phyloP scores from a whole-genome alignment of 2,113 vertebrate species.

The Boleophthalmus pectinirostris region DNA sequence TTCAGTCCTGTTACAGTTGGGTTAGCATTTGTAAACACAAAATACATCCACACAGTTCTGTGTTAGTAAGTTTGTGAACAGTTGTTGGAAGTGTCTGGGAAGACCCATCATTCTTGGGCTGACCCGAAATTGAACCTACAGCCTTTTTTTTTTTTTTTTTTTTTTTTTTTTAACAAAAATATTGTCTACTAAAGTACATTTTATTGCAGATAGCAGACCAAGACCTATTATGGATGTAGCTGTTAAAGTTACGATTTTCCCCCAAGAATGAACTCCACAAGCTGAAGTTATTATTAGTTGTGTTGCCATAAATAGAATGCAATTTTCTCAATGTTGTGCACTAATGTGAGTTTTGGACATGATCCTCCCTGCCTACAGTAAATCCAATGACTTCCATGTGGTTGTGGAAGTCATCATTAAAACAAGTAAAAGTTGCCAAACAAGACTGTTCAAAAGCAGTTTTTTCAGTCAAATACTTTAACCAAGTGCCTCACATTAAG shows the following conservation, averaged over 20 bases:
- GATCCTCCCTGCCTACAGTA: neutral
- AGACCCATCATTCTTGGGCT: too few species aligned
- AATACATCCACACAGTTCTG: too few species aligned
- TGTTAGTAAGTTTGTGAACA: too few species aligned
- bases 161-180: too few species aligned
- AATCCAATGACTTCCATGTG: neutral
- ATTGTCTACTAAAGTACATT: too few species aligned
- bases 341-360: constrained; percentile 1
- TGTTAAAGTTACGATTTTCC: neutral
- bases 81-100: too few species aligned
- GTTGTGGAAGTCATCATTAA: neutral
- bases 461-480: neutral
- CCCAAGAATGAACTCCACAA: neutral
- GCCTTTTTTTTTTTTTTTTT: too few species aligned
- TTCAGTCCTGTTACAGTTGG: too few species aligned
- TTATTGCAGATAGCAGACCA: too few species aligned
- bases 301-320: neutral
- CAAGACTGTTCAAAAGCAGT: neutral
- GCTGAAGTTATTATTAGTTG: neutral
- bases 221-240: neutral
- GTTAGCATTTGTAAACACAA: too few species aligned
- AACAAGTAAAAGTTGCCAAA: neutral
- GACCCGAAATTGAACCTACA: too few species aligned
- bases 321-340: neutral
- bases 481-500: neutral